Evolutionary conservation across 2,797 vertebrate genomes (phyloP), one percentile per base, ranked within the genome.

Genomic region (Hozukius guyotensis): DNA sequence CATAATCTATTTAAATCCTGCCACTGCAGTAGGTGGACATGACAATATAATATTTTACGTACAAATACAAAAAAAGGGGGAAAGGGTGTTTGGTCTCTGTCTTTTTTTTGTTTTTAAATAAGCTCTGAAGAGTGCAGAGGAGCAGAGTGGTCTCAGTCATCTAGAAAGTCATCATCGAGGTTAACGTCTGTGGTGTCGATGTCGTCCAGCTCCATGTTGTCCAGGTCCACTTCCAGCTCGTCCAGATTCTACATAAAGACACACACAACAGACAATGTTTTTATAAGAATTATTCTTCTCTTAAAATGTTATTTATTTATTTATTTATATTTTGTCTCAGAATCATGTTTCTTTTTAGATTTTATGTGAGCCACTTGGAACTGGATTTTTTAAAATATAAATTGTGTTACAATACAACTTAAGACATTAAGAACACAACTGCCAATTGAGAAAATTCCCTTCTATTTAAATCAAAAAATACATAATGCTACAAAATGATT

Each of bases 111-210:
- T 80, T 78, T 87, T 91, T 95, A 95, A 95, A 93, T 95, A 94
- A 93, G 82, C 81, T 89, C 74, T 63, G 61, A 77, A 49, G 80
- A 66, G 75, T 62, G 72, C 53, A 73, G 79, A 38, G 64, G 65
- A 84, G 55, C 46, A 67, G 38, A 78, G 67, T 52, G 76, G 31
- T 82, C 81, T 98, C 90, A 99, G 70, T 99, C 97, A 75, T 98
- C 97, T 82, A 97, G 93, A 92, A 99, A 98, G 75, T 99, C 99
- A 77, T 99, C 98, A 84, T 99, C 98, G 16, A 99, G 94, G 90
- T 99, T 98, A 87, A 99, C 96, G 76, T 99, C 98, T 90, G 97
- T 96, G 91, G 98, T 99, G 90, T 99, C 98, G 38, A 99, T 97
- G 91, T 99, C 98, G 11, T 99, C 98, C 88, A 99, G 93, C 76